Base-by-base conservation (phyloP, 2,888 invertebrate genomes). In the Aleiodes alternator region DNA sequence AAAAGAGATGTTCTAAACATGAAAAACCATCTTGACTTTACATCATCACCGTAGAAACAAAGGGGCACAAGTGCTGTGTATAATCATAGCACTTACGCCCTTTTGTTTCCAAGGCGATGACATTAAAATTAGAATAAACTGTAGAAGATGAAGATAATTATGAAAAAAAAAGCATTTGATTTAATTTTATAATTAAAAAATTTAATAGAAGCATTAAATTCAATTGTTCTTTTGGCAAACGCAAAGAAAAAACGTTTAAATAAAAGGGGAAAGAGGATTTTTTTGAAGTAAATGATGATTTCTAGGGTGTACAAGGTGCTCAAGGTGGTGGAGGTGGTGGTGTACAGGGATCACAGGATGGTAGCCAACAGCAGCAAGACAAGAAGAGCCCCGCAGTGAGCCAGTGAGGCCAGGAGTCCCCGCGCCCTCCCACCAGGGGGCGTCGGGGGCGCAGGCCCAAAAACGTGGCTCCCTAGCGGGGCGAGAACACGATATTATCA, bases 331-430 rank as follows among this genome's bases (percentile, higher is more conserved):
- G 85, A 34, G 85, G 87, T 31, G 82, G 87, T 80, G 86, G 89
- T 79, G 90, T 90, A 79, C 91, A 90, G 83, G 91, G 91, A 81
- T 81, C 87, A 75, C 87, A 91, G 87, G 89, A 92, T 90, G 82
- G 92, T 92, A 88, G 91, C 92, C 88, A 94, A 92, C 94, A 94
- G 90, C 95, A 95, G 91, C 93, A 94, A 87, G 95, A 95, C 91
- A 95, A 95, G 90, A 95, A 95, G 91, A 95, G 95, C 90, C 95
- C 95, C 86, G 94, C 94, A 85, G 94, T 95, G 91, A 94, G 94
- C 91, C 94, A 94, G 93, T 94, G 93, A 93, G 92, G 91, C 89
- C 89, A 89, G 89, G 89, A 89, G 89, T 89, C 89, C 89, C 89
- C 89, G 89, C 89, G 89, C 88, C 89, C 89, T 87, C 88, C 89